Evolutionary conservation across 1,140 invertebrate genomes (phyloP).

Genomic region (Thereuonema tuberculata): DNA sequence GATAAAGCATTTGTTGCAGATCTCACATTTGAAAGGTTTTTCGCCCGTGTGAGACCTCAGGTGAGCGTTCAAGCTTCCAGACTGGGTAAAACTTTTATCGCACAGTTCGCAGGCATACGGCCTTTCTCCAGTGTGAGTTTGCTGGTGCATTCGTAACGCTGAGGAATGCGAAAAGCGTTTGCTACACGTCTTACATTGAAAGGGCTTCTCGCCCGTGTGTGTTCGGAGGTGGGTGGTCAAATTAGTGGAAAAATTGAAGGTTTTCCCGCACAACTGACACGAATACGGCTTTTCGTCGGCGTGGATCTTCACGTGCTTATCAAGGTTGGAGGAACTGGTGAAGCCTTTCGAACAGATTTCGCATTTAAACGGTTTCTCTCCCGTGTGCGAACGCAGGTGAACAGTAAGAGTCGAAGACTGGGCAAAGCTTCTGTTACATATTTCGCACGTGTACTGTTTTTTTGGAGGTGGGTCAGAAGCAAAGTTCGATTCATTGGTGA

Average conservation of each 20-base stretch:
- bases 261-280: background rate
- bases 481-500: too few relatives aligned
- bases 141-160: constrained; percentile 10
- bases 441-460: background rate
- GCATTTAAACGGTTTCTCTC: background rate
- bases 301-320: background rate
- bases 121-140: constrained; percentile 41
- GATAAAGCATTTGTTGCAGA: constrained; percentile 26
- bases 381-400: background rate
- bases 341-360: background rate
- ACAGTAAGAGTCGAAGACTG: background rate
- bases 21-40: constrained; percentile 33
- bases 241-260: constrained; percentile 2
- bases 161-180: constrained; percentile 8
- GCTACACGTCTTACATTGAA: background rate
- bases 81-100: constrained; percentile 54
- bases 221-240: constrained; percentile 10
- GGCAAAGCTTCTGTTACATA: background rate
- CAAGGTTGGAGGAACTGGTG: background rate
- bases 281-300: background rate
- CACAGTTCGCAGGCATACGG: constrained; percentile 56
- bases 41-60: constrained; percentile 32
- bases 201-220: background rate
- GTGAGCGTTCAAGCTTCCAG: constrained; percentile 31
- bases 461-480: too few relatives aligned